Conservation (phyloP, 2,113 vertebrate genomes). For the Labrus mixtus region DNA sequence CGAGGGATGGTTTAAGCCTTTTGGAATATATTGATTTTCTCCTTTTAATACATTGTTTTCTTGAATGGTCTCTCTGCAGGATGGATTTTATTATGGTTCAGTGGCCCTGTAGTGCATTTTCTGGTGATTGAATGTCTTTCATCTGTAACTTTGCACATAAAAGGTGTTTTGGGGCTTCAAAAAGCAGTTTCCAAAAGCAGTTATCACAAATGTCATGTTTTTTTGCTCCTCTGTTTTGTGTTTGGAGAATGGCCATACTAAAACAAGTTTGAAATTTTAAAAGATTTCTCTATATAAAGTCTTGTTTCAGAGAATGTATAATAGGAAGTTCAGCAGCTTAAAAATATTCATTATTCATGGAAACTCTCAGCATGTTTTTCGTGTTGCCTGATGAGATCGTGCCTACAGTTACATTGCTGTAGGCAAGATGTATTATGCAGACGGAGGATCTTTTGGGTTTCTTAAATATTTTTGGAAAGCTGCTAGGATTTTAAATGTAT, state of each 20-base stretch:
- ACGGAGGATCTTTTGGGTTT: conserved; percentile 9
- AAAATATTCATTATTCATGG: conserved; percentile 34
- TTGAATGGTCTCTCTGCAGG: conserved; percentile 26
- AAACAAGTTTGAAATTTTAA: background rate
- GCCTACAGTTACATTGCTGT: conserved; percentile 27
- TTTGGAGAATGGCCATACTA: no score
- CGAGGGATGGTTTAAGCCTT: conserved; percentile 40
- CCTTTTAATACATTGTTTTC: conserved; percentile 38
- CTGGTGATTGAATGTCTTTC: conserved; percentile 22
- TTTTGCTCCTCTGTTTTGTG: no score
- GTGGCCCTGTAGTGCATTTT: conserved; percentile 28
- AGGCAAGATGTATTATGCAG: background rate
- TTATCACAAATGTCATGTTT: no score
- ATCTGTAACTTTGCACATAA: background rate
- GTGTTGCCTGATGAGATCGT: conserved; percentile 24
- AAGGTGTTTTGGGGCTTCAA: background rate
- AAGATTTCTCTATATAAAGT: background rate
- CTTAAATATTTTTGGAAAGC: background rate
- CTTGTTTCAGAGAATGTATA: conserved; percentile 14
- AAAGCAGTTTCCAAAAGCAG: background rate
- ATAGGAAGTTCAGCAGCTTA: conserved; percentile 16
- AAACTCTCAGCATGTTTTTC: conserved; percentile 20
- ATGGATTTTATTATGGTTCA: conserved; percentile 31
- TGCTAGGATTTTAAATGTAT: background rate
- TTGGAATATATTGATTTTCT: conserved; percentile 52